Evolutionary conservation across 2,797 vertebrate species (phyloP).

Genomic region (Eutrigla gurnardus): DNA sequence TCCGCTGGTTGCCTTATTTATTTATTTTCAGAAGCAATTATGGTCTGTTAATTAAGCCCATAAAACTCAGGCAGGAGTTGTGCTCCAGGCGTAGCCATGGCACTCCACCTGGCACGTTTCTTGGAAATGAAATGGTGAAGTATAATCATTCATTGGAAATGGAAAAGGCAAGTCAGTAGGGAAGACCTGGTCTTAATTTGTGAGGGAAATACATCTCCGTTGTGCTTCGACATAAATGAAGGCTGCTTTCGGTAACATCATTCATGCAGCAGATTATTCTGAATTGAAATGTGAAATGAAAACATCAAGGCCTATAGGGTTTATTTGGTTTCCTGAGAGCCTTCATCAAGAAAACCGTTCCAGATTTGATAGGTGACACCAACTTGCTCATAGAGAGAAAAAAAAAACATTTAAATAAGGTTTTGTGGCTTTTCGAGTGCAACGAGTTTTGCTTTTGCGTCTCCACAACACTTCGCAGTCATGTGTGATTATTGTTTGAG

Average conservation of each 20-base stretch:
- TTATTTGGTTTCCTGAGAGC: conserved; percentile 51
- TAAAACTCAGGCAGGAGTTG: conserved; percentile 59
- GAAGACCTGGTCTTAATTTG: conserved; percentile 68
- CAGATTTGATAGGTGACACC: conserved; percentile 22
- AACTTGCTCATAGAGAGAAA: neutral
- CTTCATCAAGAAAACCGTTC: conserved; percentile 30
- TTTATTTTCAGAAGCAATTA: conserved; percentile 80
- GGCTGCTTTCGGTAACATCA: conserved; percentile 44
- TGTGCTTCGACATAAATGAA: conserved; percentile 41
- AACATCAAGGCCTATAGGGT: conserved; percentile 27
- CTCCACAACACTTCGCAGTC: conserved; percentile 3
- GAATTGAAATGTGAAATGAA: conserved; percentile 61
- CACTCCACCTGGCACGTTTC: conserved; percentile 64
- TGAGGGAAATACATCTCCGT: conserved; percentile 46
- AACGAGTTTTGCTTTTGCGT: neutral
- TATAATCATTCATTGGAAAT: conserved; percentile 75
- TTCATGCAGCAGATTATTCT: conserved; percentile 57
- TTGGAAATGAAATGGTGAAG: conserved; percentile 71
- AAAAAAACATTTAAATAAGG: conserved; percentile 17
- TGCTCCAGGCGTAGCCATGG: conserved; percentile 44
- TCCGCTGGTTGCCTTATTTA: conserved; percentile 69
- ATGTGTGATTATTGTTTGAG: conserved; percentile 16
- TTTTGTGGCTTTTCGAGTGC: neutral
- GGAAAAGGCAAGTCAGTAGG: conserved; percentile 64
- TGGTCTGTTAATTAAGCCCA: conserved; percentile 71